Conservation (phyloP, 2,113 vertebrate species). For the Anarhynchus alexandrinus region DNA sequence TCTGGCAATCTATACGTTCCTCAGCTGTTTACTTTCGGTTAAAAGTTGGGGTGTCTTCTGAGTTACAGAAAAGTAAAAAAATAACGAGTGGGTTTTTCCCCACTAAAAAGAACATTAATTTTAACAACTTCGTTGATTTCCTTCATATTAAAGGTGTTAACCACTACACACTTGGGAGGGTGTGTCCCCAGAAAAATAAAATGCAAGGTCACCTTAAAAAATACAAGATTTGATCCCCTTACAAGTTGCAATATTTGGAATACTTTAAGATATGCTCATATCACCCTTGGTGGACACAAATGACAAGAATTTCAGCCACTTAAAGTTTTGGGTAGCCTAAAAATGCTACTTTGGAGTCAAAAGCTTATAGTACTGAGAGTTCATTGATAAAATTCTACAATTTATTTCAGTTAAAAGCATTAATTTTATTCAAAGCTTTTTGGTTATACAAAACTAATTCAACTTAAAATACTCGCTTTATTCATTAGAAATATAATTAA, state of each 20-base stretch:
- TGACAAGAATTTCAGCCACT: background rate
- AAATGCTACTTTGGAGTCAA: background rate
- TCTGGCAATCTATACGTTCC: too few relatives aligned
- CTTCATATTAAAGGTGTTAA: background rate
- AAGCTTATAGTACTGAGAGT: background rate
- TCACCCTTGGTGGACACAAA: background rate
- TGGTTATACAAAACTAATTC: background rate
- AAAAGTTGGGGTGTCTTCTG: background rate
- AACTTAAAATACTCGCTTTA: background rate
- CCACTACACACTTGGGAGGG: rapidly evolving
- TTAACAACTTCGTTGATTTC: background rate
- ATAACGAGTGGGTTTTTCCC: background rate
- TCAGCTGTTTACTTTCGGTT: too few relatives aligned
- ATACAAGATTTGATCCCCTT: background rate
- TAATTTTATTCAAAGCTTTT: background rate
- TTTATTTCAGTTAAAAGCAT: background rate
- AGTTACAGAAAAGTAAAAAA: background rate
- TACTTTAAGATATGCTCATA: background rate
- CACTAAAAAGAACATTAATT: background rate
- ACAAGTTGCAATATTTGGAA: background rate
- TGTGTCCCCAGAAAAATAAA: background rate
- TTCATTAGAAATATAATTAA: background rate
- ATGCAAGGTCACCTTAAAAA: background rate
- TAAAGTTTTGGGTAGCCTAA: background rate
- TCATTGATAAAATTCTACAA: background rate